phyloP scores from a whole-genome alignment of 2,888 invertebrate species.

The Limnephilus rhombicus region DNA sequence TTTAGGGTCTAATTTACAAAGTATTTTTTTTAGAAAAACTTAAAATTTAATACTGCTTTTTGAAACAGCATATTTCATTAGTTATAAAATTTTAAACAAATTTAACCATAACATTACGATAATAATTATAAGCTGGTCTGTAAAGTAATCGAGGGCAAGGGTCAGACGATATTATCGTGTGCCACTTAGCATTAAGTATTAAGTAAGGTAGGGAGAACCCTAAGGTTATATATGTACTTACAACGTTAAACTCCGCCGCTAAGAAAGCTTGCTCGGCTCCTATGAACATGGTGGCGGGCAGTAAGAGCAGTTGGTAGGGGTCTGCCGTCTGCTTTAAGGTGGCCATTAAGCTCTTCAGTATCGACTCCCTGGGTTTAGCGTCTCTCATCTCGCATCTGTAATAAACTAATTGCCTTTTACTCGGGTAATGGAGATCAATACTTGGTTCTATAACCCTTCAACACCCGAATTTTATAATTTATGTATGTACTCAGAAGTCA shows the following conservation, averaged over 20 bases:
- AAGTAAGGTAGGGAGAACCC: not conserved
- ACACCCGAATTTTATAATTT: no score
- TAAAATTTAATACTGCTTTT: no score
- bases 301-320: slow-evolving; percentile 88
- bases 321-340: slow-evolving; percentile 87
- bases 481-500: no score
- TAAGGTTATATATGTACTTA: slow-evolving; percentile 71
- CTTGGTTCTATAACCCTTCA: no score
- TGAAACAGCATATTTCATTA: no score
- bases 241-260: slow-evolving; percentile 89
- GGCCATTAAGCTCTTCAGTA: slow-evolving; percentile 83
- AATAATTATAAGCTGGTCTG: not conserved
- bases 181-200: slow-evolving; percentile 1
- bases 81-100: not conserved
- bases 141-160: not conserved
- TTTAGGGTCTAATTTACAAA: no score
- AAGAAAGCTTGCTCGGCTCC: slow-evolving; percentile 96
- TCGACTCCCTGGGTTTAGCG: slow-evolving; percentile 78
- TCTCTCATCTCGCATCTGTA: slow-evolving; percentile 70
- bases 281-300: slow-evolving; percentile 95
- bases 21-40: no score
- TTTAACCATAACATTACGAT: not conserved
- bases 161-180: not conserved
- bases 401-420: not conserved
- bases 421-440: not conserved